Conservation (phyloP, 2,888 invertebrate species). For the Trachelus stipa region DNA sequence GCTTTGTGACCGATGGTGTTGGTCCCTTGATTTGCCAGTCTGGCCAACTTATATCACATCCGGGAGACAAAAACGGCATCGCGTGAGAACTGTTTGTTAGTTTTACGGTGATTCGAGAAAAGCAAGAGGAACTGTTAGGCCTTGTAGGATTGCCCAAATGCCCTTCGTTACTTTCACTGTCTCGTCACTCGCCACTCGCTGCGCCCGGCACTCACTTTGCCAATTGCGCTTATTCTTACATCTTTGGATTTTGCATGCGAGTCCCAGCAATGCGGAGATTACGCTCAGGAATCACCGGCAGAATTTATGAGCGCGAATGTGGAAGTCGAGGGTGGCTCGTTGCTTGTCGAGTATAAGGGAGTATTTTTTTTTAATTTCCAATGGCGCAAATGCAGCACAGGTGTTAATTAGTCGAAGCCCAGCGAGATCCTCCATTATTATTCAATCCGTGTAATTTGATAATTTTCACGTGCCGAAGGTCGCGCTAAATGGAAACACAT, state of each 20-base stretch:
- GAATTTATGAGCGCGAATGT: no score
- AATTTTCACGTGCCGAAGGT: not conserved
- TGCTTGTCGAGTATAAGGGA: not conserved
- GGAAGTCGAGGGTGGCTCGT: not conserved
- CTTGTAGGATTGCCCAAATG: not conserved
- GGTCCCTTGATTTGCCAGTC: not conserved
- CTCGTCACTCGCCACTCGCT: not conserved
- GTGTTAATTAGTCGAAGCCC: not conserved
- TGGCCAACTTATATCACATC: not conserved
- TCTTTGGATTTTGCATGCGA: not conserved
- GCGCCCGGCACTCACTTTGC: not conserved
- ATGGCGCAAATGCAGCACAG: not conserved
- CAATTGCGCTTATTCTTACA: not conserved
- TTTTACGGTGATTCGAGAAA: not conserved
- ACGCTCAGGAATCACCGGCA: not conserved
- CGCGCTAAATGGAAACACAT: not conserved
- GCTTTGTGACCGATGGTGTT: not conserved
- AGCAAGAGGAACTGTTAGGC: not conserved
- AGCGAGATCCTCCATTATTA: not conserved
- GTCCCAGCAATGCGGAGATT: not conserved
- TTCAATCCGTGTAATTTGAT: not conserved
- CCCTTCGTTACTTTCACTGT: not conserved
- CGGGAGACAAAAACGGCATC: not conserved
- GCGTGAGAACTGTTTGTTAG: conserved; percentile 9
- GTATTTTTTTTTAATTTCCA: not conserved